These are phyloP conservation scores for Cataglyphis rosenhaueri DNA, from an alignment of 2,888 invertebrate species.

Conservation along the genomic window DNA sequence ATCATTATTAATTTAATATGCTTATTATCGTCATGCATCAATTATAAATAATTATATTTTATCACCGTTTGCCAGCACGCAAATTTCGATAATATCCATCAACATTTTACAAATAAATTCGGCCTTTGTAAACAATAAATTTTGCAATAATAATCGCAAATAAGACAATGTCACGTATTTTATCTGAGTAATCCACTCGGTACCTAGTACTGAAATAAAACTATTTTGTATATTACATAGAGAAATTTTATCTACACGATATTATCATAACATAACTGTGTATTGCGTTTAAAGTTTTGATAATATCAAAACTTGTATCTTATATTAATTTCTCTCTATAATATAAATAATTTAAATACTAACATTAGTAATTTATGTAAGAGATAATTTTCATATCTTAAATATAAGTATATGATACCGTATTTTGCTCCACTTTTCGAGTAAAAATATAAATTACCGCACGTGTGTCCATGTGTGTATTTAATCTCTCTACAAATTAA, in stretches of 20 bases:
- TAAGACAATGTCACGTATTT: not conserved
- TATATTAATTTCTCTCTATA: no score
- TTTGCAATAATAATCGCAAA: slow-evolving; percentile 24
- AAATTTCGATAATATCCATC: slow-evolving; percentile 12
- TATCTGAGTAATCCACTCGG: not conserved
- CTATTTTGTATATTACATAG: not conserved
- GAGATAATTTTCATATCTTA: not conserved
- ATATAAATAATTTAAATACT: not conserved
- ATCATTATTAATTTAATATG: slow-evolving; percentile 25
- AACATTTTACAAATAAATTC: slow-evolving; percentile 13
- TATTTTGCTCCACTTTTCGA: not conserved
- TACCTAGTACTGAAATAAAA: not conserved
- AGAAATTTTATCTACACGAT: not conserved
- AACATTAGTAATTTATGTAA: not conserved
- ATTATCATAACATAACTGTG: not conserved
- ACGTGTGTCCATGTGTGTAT: not conserved
- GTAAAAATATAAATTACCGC: not conserved
- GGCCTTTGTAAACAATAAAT: not conserved
- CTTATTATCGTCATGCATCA: not conserved
- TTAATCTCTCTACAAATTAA: not conserved
- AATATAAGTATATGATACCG: not conserved
- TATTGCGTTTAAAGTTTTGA: not conserved
- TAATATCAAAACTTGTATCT: not conserved
- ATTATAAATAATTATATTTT: slow-evolving; percentile 21
- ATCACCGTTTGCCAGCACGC: slow-evolving; percentile 14